Percentiles rank a stretch among this genome's conserved stretches.
phyloP scores from a whole-genome alignment of 2,888 invertebrate genomes.

The Cantharis nigra region DNA sequence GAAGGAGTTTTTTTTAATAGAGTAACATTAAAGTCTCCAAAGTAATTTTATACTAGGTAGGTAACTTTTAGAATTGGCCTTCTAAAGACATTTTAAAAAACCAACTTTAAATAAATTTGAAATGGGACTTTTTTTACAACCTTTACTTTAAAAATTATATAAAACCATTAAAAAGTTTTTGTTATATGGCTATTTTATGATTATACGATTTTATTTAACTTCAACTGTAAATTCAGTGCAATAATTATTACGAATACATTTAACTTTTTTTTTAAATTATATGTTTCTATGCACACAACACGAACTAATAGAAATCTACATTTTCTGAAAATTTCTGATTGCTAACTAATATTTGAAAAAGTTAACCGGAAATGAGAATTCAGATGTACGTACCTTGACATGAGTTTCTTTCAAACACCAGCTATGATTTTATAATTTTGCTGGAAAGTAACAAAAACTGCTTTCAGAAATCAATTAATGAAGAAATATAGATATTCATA shows the following conservation, averaged over 20 bases:
- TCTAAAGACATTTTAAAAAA: not conserved
- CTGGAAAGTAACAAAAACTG: not conserved
- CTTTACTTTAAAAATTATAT: not conserved
- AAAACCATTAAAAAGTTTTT: not conserved
- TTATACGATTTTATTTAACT: not conserved
- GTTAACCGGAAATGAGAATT: not conserved
- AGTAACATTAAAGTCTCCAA: conserved; percentile 13
- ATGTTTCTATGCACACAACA: not conserved
- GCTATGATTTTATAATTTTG: not conserved
- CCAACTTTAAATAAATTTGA: not conserved
- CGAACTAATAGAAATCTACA: not conserved
- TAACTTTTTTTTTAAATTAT: not conserved
- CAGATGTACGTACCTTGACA: not conserved
- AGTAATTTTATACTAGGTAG: conserved; percentile 18
- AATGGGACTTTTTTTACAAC: not conserved
- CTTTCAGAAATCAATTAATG: not conserved
- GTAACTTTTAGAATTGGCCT: not conserved
- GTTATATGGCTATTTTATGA: not conserved
- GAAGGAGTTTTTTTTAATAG: conserved; percentile 17
- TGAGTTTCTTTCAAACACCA: not conserved
- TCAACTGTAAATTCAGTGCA: not conserved
- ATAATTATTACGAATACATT: not conserved
- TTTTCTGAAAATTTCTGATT: not conserved
- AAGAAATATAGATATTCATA: not conserved
- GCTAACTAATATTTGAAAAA: not conserved